Percentiles rank a stretch among this genome's conserved stretches.
Conservation (phyloP, 1,140 invertebrate species). For the Gryon sp. region DNA sequence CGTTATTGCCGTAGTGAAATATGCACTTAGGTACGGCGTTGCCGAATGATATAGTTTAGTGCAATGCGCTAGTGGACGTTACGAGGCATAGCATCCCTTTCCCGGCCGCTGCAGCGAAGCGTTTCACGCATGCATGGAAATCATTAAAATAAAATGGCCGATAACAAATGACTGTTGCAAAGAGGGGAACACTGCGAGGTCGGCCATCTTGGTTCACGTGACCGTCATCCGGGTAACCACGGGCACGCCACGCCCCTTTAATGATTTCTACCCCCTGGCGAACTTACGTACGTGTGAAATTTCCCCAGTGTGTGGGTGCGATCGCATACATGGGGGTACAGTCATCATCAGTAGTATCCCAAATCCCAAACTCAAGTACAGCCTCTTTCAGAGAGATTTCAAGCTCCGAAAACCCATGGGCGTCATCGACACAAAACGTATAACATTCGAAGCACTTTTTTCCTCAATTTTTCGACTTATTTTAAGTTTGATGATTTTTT, state of each 20-base stretch:
- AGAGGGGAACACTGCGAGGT: slow-evolving; percentile 70
- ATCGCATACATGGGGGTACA: slow-evolving; percentile 68
- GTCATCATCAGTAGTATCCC: slow-evolving; percentile 77
- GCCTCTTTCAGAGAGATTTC: slow-evolving; percentile 67
- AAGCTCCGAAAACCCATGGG: background rate
- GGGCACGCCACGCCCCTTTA: slow-evolving; percentile 79
- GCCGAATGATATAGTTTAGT: slow-evolving; percentile 62
- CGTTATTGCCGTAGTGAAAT: slow-evolving; percentile 64
- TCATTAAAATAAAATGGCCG: slow-evolving; percentile 81
- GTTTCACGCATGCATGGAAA: slow-evolving; percentile 80
- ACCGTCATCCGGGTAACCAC: slow-evolving; percentile 80
- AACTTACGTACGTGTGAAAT: slow-evolving; percentile 68
- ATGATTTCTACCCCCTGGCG: slow-evolving; percentile 80
- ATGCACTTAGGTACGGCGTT: slow-evolving; percentile 61
- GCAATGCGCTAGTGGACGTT: slow-evolving; percentile 63
- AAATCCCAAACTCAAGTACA: slow-evolving; percentile 68
- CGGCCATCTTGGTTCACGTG: slow-evolving; percentile 80
- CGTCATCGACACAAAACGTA: slow-evolving; percentile 15
- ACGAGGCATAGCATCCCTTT: slow-evolving; percentile 70
- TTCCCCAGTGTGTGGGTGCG: slow-evolving; percentile 57
- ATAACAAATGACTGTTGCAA: slow-evolving; percentile 80
- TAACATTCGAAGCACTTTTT: too few relatives aligned
- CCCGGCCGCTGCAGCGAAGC: slow-evolving; percentile 74
- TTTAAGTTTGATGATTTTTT: too few relatives aligned
- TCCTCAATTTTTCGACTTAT: too few relatives aligned